Base-by-base conservation (phyloP, 2,797 vertebrate genomes). In the Yasuhikotakia modesta region DNA sequence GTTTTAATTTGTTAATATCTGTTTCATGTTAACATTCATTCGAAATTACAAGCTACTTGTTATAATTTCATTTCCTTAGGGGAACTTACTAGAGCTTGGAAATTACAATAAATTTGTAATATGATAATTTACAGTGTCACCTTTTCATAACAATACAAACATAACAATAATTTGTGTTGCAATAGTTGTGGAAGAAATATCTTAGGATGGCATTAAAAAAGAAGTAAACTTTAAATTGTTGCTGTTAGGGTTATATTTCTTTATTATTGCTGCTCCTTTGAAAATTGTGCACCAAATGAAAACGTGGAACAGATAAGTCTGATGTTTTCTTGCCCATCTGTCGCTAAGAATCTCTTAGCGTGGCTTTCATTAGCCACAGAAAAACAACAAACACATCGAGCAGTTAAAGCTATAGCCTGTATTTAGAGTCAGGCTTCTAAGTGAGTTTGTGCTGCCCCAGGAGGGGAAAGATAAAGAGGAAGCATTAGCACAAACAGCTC, bases 371-470 rank as follows among this genome's bases (percentile, higher is more conserved):
- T 22, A 35, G n/a, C 52, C 65, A 58, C 35, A 52, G 52, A 52
- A 73, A 19, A 50, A 10, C 58, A 52, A 17, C 17, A 58, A 57
- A 58, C 22, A 0, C 13, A 50, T 52, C 10, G 16, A 61, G 16
- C 66, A 13, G 14, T 46, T 61, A 69, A 70, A 77, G 63, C 39
- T 57, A 27, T 58, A 57, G 22, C 7, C 39, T 58, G 64, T 58
- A 32, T 58, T 76, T 67, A 76, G 73, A 46, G 39, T 16, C 6
- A 65, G 32, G 24, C 61, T 30, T 65, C 39, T 5, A 19, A 65
- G 48, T 48, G 75, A 77, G 55, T 61, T 46, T 50, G 14, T 22
- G 27, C 39, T 3, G 55, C 75, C 65, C 57, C 66, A 27, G 75
- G 57, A 70, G 55, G 10, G 6, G 19, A 63, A 70, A 61, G 27